Evolutionary conservation across 2,888 invertebrate species (phyloP), one percentile per base, ranked within the genome.

Genomic region (Leptinotarsa peninsularis): DNA sequence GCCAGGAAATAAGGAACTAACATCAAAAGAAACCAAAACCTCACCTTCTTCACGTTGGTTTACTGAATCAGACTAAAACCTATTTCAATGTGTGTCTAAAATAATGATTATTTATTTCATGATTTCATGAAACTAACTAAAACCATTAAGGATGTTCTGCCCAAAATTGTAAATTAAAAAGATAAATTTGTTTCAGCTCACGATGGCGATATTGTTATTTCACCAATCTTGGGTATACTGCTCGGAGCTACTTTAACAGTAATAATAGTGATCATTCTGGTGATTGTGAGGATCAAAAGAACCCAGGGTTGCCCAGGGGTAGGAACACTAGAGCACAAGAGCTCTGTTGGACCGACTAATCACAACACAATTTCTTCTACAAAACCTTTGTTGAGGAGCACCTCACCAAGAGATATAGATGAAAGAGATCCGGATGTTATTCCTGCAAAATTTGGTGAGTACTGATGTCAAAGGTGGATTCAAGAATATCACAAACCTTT

Each of bases 381-480:
- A 33, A 88, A 88, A 80, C 88, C 88, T 4, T 82, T 88, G 49
- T 80, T 88, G 63, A 81, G 88, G 66, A 88, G 88, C 74, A 83
- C 85, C 27, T 88, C 88, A 18, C 88, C 88, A 60, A 85, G 88
- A 77, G 89, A 89, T 69, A 81, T 84, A 15, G 91, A 92, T 82
- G 92, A 92, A 83, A 90, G 91, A 82, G 94, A 94, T 89, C 94
- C 94, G 21, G 94, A 94, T 87, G 92, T 94, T 77, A 94, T 94
- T 86, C 94, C 94, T 79, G 93, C 93, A 78, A 93, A 93, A 90
- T 93, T 71, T 43, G 79, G 79, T 76, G 56, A 74, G 76, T 67
- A 33, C n/a, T 52, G 52, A 5, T 52, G 4, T n/a, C 17, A 52
- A 52, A 2, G n/a, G 15, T 4, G n/a, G 5, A 52, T 3, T 52